Evolutionary conservation across 2,888 invertebrate genomes (phyloP), one percentile per base, ranked within the genome.

Genomic region (Caenorhabditis sp.): DNA sequence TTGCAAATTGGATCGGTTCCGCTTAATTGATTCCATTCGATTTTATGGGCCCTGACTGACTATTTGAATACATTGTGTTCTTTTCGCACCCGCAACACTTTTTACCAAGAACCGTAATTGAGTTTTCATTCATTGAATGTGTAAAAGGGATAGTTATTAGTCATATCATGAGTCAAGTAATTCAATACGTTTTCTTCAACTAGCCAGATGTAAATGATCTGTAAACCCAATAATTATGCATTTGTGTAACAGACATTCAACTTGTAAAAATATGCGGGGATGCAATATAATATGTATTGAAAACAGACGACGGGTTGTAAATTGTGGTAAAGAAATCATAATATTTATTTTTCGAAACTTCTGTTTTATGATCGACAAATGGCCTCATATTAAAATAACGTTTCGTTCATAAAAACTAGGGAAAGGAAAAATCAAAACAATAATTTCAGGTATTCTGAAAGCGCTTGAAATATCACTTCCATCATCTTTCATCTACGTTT

Each of bases 401-500:
- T 37, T 49, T 57, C 27, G 27, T 27, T 19, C 23, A 14, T 17
- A 50, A 59, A 19, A 19, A 61, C 31, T 55, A n/a, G 55, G 31
- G 23, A 66, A 37, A 27, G 21, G 23, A 51, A 19, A 51, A 43
- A 49, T 26, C 26, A 62, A 58, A 10, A 51, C n/a, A 27, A 43
- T 26, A 17, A n/a, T 69, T 78, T 23, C 64, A 83, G 85, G 86
- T 43, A 86, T 87, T 50, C 90, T 91, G 64, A 88, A 91, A 69
- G 93, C 93, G 0, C 88, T 93, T 37, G 90, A 91, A 81, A 90
- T 91, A 12, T 91, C 92, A 51, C 89, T 91, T 17, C 92, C 92
- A 0, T 89, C 91, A 66, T 93, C 93, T 0, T 92, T 91, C 85
- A 89, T 93, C 50, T 93, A 93, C 83, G 92, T 93, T 27, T 93